A percentile compares a stretch with the other conserved stretches of the same genome.
Conservation (phyloP, 2,797 vertebrate genomes). For the Leptatherina wallacei region DNA sequence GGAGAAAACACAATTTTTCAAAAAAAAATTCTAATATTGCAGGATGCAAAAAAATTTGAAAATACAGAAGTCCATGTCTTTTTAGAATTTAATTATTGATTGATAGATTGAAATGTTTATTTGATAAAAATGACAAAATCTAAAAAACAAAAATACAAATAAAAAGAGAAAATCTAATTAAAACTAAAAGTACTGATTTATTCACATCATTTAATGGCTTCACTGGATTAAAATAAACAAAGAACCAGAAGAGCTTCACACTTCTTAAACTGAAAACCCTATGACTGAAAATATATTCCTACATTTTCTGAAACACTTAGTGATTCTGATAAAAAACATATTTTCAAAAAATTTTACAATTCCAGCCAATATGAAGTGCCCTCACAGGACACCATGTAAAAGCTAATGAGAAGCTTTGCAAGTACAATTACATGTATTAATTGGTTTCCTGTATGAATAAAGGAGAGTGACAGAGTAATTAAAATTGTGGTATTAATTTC, state of each 20-base stretch:
- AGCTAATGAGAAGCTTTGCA: constrained; percentile 70
- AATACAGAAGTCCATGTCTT: too few species aligned
- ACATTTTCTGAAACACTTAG: not conserved
- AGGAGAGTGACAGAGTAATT: constrained; percentile 70
- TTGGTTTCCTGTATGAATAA: constrained; percentile 67
- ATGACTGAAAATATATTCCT: not conserved
- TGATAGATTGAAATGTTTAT: too few species aligned
- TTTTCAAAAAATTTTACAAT: constrained; percentile 29
- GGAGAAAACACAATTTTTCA: too few species aligned
- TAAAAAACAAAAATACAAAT: too few species aligned
- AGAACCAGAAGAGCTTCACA: not conserved
- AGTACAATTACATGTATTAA: constrained; percentile 78
- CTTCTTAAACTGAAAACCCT: not conserved
- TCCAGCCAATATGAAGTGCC: constrained; percentile 52
- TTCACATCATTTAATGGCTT: not conserved
- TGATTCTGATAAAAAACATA: not conserved
- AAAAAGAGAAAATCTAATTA: too few species aligned
- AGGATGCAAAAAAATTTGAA: too few species aligned
- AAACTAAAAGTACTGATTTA: not conserved
- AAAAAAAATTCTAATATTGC: too few species aligned
- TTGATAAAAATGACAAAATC: too few species aligned
- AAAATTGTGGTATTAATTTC: constrained; percentile 64
- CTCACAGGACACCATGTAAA: constrained; percentile 53
- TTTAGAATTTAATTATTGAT: too few species aligned
- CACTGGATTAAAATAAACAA: not conserved